Conservation (phyloP, 2,888 invertebrate genomes). For the Amorpha juglandis region DNA sequence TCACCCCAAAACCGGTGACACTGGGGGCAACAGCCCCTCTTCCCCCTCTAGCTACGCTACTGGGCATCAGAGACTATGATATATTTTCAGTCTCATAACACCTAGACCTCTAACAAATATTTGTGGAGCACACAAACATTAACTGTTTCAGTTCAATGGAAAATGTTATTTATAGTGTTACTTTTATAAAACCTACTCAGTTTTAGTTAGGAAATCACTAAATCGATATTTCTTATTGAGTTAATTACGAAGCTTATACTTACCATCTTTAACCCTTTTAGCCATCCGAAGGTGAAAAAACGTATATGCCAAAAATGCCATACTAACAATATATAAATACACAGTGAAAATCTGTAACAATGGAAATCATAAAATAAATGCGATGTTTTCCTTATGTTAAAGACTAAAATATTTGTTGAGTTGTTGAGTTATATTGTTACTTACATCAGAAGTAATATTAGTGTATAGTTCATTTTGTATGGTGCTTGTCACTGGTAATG, state of each 20-base stretch:
- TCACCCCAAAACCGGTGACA: too few species aligned
- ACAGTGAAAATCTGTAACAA: slow-evolving; percentile 87
- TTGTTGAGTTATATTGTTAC: too few species aligned
- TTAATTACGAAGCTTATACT: slow-evolving; percentile 35
- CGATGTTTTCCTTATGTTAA: slow-evolving; percentile 8
- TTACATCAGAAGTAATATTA: slow-evolving; percentile 74
- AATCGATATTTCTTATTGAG: too few species aligned
- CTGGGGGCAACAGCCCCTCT: too few species aligned
- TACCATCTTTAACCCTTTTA: slow-evolving; percentile 67
- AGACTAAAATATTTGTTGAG: not conserved
- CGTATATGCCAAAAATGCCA: slow-evolving; percentile 88
- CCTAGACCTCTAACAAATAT: too few species aligned
- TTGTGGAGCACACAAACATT: too few species aligned
- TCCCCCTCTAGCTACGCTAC: too few species aligned
- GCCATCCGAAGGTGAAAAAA: slow-evolving; percentile 84
- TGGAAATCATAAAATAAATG: slow-evolving; percentile 46
- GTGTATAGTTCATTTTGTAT: slow-evolving; percentile 82
- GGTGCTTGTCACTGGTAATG: slow-evolving; percentile 86
- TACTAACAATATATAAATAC: slow-evolving; percentile 89
- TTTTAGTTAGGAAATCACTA: not conserved
- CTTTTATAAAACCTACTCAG: not conserved
- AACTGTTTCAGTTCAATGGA: too few species aligned
- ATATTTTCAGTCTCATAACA: too few species aligned
- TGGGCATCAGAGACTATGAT: too few species aligned
- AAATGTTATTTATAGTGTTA: too few species aligned